Evolutionary conservation across 2,797 vertebrate genomes (phyloP).

Genomic region (Manis pentadactyla): DNA sequence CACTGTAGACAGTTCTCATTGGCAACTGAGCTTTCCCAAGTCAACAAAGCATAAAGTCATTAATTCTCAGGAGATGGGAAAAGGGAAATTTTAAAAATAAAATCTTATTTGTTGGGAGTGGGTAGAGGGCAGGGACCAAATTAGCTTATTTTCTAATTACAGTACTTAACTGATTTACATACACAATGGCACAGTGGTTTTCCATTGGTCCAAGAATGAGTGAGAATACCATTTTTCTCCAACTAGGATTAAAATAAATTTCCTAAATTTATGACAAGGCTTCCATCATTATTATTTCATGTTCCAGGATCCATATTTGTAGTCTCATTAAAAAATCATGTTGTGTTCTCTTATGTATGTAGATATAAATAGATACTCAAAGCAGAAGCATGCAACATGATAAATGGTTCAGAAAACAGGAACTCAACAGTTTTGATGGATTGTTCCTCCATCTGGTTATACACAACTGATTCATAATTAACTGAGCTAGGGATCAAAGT

Average conservation of each 20-base stretch:
- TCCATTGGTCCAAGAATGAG: not conserved
- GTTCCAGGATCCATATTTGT: not conserved
- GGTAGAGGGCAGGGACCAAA: slow-evolving; percentile 31
- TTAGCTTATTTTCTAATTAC: slow-evolving; percentile 42
- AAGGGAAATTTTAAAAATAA: slow-evolving; percentile 38
- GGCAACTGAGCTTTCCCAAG: slow-evolving; percentile 59
- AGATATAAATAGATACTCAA: not conserved
- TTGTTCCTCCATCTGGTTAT: not conserved
- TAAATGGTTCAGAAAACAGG: not conserved
- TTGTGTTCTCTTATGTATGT: not conserved
- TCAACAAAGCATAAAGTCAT: slow-evolving; percentile 22
- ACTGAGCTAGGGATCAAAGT: not conserved
- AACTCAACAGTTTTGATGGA: not conserved
- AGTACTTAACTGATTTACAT: not conserved
- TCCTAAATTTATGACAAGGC: not conserved
- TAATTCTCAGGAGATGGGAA: slow-evolving; percentile 31
- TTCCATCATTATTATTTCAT: slow-evolving; percentile 28
- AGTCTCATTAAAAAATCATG: not conserved
- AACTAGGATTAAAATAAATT: slow-evolving; percentile 6
- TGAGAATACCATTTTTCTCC: not conserved
- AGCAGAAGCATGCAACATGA: not conserved
- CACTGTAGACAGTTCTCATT: slow-evolving; percentile 15
- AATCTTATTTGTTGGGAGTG: slow-evolving; percentile 9
- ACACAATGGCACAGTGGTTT: not conserved
- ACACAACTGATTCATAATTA: not conserved